Percentiles rank a stretch among this genome's conserved stretches.
These are phyloP conservation scores for Drosophila falleni DNA, from an alignment of 2,888 invertebrate species.

Conservation along the genomic window DNA sequence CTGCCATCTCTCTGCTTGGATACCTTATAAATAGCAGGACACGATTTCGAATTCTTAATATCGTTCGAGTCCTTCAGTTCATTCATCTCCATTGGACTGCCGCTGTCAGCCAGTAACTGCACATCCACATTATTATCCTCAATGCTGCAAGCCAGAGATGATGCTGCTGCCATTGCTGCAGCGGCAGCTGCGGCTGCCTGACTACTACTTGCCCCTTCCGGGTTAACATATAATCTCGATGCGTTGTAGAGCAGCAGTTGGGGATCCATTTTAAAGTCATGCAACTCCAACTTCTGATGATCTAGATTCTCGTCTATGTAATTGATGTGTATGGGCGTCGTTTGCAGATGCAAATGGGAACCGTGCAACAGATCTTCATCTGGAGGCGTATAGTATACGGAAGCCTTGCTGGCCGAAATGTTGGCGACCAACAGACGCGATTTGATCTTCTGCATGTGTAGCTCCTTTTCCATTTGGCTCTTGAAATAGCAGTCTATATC, in stretches of 20 bases:
- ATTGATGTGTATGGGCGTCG: slow-evolving; percentile 87
- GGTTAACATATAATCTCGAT: slow-evolving; percentile 63
- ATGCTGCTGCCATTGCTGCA: slow-evolving; percentile 35
- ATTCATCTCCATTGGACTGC: slow-evolving; percentile 57
- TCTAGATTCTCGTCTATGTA: slow-evolving; percentile 84
- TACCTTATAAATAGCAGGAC: slow-evolving; percentile 84
- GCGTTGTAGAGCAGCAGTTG: slow-evolving; percentile 65
- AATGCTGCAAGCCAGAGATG: slow-evolving; percentile 64
- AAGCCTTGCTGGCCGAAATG: slow-evolving; percentile 88
- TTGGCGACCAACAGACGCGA: slow-evolving; percentile 78
- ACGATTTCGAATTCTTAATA: slow-evolving; percentile 83
- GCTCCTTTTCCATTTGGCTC: slow-evolving; percentile 81
- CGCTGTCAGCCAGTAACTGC: slow-evolving; percentile 26
- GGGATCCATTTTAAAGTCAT: slow-evolving; percentile 73
- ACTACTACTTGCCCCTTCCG: slow-evolving; percentile 70
- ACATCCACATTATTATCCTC: slow-evolving; percentile 77
- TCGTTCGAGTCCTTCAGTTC: slow-evolving; percentile 80
- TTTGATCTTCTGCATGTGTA: slow-evolving; percentile 79
- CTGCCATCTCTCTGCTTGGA: slow-evolving; percentile 83
- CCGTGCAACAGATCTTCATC: slow-evolving; percentile 74
- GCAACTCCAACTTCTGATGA: slow-evolving; percentile 73
- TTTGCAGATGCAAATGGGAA: slow-evolving; percentile 84
- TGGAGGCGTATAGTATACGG: slow-evolving; percentile 92
- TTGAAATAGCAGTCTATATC: slow-evolving; percentile 85
- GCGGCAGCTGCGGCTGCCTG: slow-evolving; percentile 61